phyloP scores from a whole-genome alignment of 2,797 vertebrate species.

The Mycteria americana region DNA sequence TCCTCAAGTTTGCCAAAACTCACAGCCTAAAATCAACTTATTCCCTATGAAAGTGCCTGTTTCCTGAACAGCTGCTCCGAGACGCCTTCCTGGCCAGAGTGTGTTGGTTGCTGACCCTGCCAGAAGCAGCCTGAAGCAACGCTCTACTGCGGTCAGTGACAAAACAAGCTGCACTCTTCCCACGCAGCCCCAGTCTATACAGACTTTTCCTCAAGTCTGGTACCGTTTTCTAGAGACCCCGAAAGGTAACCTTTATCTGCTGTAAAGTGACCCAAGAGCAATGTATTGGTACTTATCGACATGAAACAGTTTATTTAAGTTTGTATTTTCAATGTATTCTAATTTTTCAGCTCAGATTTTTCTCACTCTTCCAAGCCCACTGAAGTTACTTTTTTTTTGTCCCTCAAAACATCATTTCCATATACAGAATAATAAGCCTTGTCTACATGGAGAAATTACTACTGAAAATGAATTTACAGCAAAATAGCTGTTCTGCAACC shows the following conservation, averaged over 20 bases:
- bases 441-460: background rate
- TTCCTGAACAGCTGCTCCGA: background rate
- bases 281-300: rapidly evolving
- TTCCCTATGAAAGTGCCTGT: background rate
- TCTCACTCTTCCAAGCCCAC: background rate
- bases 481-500: background rate
- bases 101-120: rapidly evolving
- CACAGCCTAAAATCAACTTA: background rate
- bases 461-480: background rate
- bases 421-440: background rate
- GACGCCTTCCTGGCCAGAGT: background rate
- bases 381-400: background rate
- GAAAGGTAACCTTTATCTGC: background rate
- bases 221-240: background rate
- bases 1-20: background rate
- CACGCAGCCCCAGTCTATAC: background rate
- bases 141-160: background rate
- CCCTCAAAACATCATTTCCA: background rate
- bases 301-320: background rate
- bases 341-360: background rate
- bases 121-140: background rate
- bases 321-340: background rate
- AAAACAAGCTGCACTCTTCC: background rate
- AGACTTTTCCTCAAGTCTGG: no score
- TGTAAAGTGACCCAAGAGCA: background rate